Evolutionary conservation across 1,140 invertebrate genomes (phyloP), one percentile per base, ranked within the genome.

Genomic region (Drosophila bipectinata): DNA sequence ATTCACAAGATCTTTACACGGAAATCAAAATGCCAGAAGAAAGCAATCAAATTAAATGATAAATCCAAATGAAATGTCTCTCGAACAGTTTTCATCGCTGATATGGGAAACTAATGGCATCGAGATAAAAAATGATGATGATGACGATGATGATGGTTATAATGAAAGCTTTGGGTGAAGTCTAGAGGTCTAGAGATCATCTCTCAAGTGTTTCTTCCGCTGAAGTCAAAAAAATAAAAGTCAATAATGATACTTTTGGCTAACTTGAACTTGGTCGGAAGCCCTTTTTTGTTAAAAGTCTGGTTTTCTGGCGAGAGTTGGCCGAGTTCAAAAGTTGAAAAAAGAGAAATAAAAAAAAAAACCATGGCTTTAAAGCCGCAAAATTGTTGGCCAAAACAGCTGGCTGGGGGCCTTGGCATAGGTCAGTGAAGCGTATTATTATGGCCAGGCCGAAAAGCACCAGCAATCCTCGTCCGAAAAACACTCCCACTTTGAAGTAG

Each of bases 361-460:
- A 26, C 34, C 61, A 58, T 34, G 9, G 34, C 12, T 41, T 41
- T 6, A 37, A 10, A 12, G 34, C 34, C 34, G 12, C 34, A 37
- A 37, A n/a, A n/a, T n/a, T n/a, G 34, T 12, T 37, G 34, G 34
- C 34, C 34, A 37, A 37, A 12, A 12, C 72, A 64, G 61, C 48
- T 64, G 56, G 7, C 48, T 15, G 30, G 32, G 34, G 48, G 53
- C 63, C 78, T 87, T 87, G 79, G 63, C 83, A 66, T 87, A 87
- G 83, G 83, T 87, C 83, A 87, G 83, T 87, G 84, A 88, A 88
- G 83, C 79, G 69, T 78, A 58, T 32, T 26, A 54, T 47, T 30
- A 66, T 21, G 44, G 62, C 37, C 49, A 12, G 6, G 10, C 26
- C 41, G 18, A 18, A 66, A 18, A 6, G 30, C 59, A 48, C 55